Evolutionary conservation across 1,140 invertebrate genomes (phyloP).

Genomic region (Drosophila mauritiana): DNA sequence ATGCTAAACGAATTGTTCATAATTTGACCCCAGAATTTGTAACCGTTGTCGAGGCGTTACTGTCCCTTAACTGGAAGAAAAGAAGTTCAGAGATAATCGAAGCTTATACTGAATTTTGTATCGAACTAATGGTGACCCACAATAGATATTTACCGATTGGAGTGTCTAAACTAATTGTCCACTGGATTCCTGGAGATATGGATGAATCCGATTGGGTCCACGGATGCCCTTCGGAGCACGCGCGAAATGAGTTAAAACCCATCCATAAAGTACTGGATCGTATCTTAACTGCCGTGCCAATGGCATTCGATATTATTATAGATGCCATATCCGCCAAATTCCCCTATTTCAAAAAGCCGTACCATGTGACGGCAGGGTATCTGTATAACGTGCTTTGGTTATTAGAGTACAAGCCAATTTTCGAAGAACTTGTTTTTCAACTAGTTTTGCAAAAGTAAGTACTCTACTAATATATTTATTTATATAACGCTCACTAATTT

Average conservation of each 20-base stretch:
- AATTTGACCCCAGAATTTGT: conserved; percentile 86
- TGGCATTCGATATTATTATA: conserved; percentile 65
- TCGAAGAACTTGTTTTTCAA: conserved; percentile 87
- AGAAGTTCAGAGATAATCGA: conserved; percentile 84
- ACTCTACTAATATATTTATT: neutral
- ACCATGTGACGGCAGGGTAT: conserved; percentile 87
- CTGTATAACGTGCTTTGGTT: conserved; percentile 88
- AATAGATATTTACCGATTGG: conserved; percentile 87
- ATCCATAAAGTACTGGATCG: conserved; percentile 69
- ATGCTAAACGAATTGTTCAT: conserved; percentile 87
- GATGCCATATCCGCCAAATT: conserved; percentile 84
- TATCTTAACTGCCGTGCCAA: conserved; percentile 75
- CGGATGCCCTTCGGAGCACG: conserved; percentile 82
- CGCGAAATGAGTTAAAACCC: conserved; percentile 49
- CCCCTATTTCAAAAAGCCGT: conserved; percentile 88
- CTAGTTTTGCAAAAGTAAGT: conserved; percentile 89
- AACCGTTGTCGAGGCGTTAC: conserved; percentile 87
- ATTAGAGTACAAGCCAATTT: conserved; percentile 87
- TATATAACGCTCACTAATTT: neutral
- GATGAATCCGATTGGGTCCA: conserved; percentile 59
- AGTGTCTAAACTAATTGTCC: conserved; percentile 86
- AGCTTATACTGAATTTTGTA: conserved; percentile 87
- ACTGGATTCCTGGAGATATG: conserved; percentile 85
- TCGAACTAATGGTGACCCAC: conserved; percentile 88
- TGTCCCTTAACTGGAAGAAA: conserved; percentile 87